These are phyloP conservation scores for Fissipunctia ypsillon DNA, from an alignment of 2,888 invertebrate genomes.

Conservation along the genomic window DNA sequence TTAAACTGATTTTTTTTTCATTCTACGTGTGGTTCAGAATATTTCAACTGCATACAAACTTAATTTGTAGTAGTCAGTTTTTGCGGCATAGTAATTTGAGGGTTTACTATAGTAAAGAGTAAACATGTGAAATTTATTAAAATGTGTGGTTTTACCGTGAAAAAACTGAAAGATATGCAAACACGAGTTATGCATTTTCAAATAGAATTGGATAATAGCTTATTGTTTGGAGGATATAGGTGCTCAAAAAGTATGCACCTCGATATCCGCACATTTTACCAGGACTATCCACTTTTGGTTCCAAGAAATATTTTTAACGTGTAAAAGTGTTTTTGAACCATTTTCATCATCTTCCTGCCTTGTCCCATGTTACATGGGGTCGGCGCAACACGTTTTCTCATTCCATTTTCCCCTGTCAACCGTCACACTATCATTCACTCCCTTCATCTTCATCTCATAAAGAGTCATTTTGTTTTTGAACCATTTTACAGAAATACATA, in stretches of 20 bases:
- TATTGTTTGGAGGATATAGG: background rate
- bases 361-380: too few relatives aligned
- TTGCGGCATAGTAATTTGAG: conserved; percentile 28
- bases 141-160: background rate
- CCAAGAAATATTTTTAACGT: background rate
- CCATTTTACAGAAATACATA: too few relatives aligned
- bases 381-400: too few relatives aligned
- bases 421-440: too few relatives aligned
- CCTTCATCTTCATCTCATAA: too few relatives aligned
- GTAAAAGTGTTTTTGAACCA: background rate
- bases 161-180: background rate
- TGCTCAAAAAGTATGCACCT: background rate
- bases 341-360: too few relatives aligned
- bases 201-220: background rate
- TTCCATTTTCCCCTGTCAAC: too few relatives aligned
- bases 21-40: conserved; percentile 24
- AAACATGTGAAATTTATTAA: background rate
- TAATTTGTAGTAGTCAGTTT: conserved; percentile 22
- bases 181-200: background rate
- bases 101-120: background rate
- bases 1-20: conserved; percentile 16
- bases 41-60: conserved; percentile 29
- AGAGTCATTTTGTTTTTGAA: too few relatives aligned
- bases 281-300: background rate
- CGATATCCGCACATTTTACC: background rate